Base-by-base conservation (phyloP, 2,113 vertebrate species). In the Ictalurus furcatus region DNA sequence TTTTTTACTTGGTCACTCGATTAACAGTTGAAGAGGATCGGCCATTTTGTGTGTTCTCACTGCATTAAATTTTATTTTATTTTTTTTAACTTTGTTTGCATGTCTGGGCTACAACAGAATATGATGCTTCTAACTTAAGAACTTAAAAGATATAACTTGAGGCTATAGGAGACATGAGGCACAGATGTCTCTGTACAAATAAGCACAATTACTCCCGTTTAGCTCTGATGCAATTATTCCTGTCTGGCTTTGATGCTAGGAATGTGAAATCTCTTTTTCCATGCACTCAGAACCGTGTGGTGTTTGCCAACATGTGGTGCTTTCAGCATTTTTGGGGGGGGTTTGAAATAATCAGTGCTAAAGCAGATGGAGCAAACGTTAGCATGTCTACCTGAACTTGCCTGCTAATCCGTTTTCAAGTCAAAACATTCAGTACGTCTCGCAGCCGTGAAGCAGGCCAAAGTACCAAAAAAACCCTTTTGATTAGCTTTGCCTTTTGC, bases 351-450 rank as follows among this genome's bases (percentile, higher is more conserved):
- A 90, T 90, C 89, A 85, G 65, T 52, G 17, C 23, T 87, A 79
- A 88, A 90, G 84, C 86, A 90, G 85, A 90, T 87, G 71, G 58
- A 34, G 71, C 86, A 59, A 69, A 79, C 61, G 69, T 83, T 79
- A 85, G 74, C 84, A 79, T 80, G 89, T 79, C 86, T 85, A 90
- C 89, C 89, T 80, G 79, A 87, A 79, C 34, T 59, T 19, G 21
- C 37, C 79, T 7, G 59, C 63, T 89, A 85, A 89, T 89, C 88
- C 63, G 40, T 85, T 89, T 85, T 89, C 30, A 69, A 85, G 74
- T 81, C 23, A 52, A 76, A 74, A 54, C 56, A 37, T 73, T 89
- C 73, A 56, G 88, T 4, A 34, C 73, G 34, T 37, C 89, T 80
- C 5, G 1, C 23, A 85, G 40, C 65, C 76, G 40, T 11, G 63